Evolutionary conservation across 2,888 invertebrate species (phyloP), one percentile per base, ranked within the genome.

Genomic region (Drosophila cognata): DNA sequence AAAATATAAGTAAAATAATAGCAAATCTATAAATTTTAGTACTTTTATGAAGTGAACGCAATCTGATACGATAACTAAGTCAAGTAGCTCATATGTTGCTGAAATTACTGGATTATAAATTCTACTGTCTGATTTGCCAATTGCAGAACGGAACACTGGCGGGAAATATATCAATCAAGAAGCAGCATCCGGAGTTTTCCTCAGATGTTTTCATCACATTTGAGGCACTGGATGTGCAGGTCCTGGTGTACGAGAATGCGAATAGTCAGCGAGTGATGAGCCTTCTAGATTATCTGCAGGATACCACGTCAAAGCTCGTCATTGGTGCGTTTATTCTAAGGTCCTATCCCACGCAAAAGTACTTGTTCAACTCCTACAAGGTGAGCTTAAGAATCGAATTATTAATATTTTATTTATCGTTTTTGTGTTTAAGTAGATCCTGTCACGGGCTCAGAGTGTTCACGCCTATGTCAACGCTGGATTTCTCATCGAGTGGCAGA

Each of bases 381-480:
- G 96, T 96, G 87, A 82, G 73, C 65, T 18, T 6, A 25, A 35
- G 2, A 11, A 2, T n/a, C 0, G 16, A 8, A 7, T 16, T 31
- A 18, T 13, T 18, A 1, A n/a, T 2, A 0, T 8, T 11, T 4
- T 16, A 31, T 31, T 11, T 11, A 16, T n/a, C 41, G 4, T 33
- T 28, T 29, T 7, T 0, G 1, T 5, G n/a, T 46, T 13, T 1
- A 25, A 41, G 18, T 33, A 91, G 96, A 95, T 97, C 51, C 95
- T 96, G 94, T 95, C 96, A 0, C 94, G 96, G 71, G 95, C 96
- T 0, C 96, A 96, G 93, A 96, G 96, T 85, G 95, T 96, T 0
- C 96, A 96, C 82, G 96, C 97, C 0, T 95, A 96, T 69, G 95
- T 97, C 0, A 97, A 97, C 89, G 96, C 96, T 18, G 97, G 95